phyloP scores from a whole-genome alignment of 2,113 vertebrate species.

The Notiomystis cincta region DNA sequence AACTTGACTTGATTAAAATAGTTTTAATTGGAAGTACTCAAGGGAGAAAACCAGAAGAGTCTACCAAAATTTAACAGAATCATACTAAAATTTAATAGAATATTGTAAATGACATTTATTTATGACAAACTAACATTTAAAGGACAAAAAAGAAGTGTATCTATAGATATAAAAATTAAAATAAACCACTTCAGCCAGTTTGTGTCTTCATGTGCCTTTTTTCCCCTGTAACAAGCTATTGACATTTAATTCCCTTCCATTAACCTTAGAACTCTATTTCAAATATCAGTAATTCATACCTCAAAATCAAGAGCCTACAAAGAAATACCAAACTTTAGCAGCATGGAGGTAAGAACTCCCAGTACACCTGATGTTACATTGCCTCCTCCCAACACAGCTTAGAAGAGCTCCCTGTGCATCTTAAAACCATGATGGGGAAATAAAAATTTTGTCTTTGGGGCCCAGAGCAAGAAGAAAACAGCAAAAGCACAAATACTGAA shows the following conservation, averaged over 20 bases:
- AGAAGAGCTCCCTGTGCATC: accelerated
- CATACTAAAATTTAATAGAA: accelerated
- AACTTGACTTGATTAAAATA: not conserved
- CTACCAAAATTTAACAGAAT: too few species aligned
- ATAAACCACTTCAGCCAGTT: accelerated
- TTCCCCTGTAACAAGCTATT: not conserved
- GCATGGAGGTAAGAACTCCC: too few species aligned
- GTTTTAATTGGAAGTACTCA: not conserved
- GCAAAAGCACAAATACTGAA: not conserved
- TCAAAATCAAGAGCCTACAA: not conserved
- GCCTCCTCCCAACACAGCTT: accelerated
- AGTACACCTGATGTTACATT: accelerated
- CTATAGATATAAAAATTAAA: accelerated
- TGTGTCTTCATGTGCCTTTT: not conserved
- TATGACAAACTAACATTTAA: not conserved
- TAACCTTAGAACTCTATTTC: not conserved
- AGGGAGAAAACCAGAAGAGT: not conserved
- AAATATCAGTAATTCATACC: not conserved
- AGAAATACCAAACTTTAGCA: not conserved
- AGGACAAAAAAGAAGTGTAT: accelerated
- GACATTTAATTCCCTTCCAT: not conserved
- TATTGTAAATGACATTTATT: accelerated
- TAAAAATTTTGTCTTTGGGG: not conserved
- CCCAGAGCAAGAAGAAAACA: accelerated
- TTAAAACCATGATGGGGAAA: accelerated